Evolutionary conservation across 2,888 invertebrate species (phyloP), one percentile per base, ranked within the genome.

Genomic region (Horisme vitalbata): DNA sequence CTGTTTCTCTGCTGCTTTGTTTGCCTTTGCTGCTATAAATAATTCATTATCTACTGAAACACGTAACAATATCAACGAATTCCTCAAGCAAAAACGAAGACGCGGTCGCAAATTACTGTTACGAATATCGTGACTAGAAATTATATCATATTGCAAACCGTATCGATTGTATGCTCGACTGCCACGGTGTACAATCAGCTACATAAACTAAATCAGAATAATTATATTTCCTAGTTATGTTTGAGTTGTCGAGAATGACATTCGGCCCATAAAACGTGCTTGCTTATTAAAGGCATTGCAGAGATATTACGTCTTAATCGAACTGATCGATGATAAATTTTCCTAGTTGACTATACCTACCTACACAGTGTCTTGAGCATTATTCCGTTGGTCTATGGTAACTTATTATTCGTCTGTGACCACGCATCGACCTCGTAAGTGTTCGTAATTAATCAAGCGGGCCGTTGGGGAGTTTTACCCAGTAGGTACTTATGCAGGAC

Each of bases 381-480:
- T 26, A 26, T 9, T 33, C 11, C 15, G 6, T 31, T 32, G 13
- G 12, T 24, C 11, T 8, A 21, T 12, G 14, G 26, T 33, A 27
- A 31, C 37, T 47, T 27, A 6, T 32, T 14, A 36, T 10, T 27
- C 20, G 21, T 36, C 24, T 31, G 10, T 52, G 61, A 55, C 55
- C 57, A 48, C 53, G 54, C 50, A 57, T 23, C 24, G 23, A 34
- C 15, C 20, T 24, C 51, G 57, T 50, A 51, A 51, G 31, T 47
- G 14, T 10, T 54, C 45, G 54, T 63, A 57, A 57, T 61, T 55
- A 56, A 57, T 61, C 52, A 68, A 63, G 55, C 62, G 57, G 57
- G 45, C 18, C 46, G 45, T 46, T 47, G 45, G 49, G 50, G 49
- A 52, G 47, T 51, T 34, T 26, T 41, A 37, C 27, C 12, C 18